Evolutionary conservation across 2,797 vertebrate genomes (phyloP).

Genomic region (Mormyrops boulengeri): DNA sequence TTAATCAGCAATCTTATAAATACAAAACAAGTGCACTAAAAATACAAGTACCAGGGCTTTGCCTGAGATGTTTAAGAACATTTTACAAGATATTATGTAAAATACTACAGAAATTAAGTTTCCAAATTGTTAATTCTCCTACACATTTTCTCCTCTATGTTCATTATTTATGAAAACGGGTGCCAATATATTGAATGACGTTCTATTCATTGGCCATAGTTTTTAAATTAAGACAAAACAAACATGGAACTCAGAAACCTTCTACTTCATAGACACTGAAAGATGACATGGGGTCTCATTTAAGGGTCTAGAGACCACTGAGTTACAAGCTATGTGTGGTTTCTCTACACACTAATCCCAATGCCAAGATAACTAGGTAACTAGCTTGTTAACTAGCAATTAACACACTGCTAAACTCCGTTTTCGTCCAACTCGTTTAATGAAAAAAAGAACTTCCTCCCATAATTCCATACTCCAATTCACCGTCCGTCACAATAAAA

Average conservation of each 20-base stretch:
- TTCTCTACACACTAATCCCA: not conserved
- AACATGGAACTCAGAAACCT: not conserved
- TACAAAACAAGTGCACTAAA: not conserved
- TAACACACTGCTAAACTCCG: not conserved
- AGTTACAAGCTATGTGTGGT: not conserved
- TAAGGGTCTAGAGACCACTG: not conserved
- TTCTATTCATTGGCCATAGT: not conserved
- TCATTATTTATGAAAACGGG: not conserved
- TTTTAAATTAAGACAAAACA: not conserved
- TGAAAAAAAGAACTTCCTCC: not conserved
- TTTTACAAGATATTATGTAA: not conserved
- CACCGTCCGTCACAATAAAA: not conserved
- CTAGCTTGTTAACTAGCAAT: not conserved
- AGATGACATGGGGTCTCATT: not conserved
- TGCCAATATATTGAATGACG: not conserved
- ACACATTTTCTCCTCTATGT: not conserved
- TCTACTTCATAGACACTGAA: not conserved
- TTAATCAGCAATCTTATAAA: not conserved
- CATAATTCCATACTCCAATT: not conserved
- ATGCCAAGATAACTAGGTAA: not conserved
- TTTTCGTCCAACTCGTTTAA: not conserved
- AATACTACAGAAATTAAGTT: not conserved
- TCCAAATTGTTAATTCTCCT: not conserved
- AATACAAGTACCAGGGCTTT: not conserved
- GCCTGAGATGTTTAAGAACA: not conserved